Evolutionary conservation across 1,140 invertebrate genomes (phyloP).

Genomic region (Atta cephalotes): DNA sequence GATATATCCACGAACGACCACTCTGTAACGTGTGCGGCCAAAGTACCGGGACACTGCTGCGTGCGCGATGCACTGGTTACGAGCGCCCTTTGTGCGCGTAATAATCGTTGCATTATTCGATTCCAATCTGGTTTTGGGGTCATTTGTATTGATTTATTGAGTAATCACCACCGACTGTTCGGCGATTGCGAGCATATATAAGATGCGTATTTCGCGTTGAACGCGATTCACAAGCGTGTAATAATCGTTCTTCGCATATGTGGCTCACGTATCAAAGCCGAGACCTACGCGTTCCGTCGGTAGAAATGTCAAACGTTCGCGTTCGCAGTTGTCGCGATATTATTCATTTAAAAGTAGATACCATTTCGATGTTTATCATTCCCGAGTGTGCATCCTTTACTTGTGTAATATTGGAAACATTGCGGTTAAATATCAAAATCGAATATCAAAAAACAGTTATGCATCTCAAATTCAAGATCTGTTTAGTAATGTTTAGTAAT

Average conservation of each 20-base stretch:
- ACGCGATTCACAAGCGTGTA: not conserved
- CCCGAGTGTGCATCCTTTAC: not conserved
- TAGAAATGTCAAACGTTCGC: slow-evolving; percentile 43
- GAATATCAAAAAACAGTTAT: not conserved
- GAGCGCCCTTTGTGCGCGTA: slow-evolving; percentile 64
- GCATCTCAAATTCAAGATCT: not conserved
- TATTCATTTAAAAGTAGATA: slow-evolving; percentile 36
- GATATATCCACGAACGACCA: slow-evolving; percentile 30
- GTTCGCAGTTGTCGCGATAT: not conserved
- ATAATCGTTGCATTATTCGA: slow-evolving; percentile 76
- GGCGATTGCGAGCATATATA: slow-evolving; percentile 36
- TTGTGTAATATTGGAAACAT: not conserved
- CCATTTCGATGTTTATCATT: not conserved
- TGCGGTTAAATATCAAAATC: not conserved
- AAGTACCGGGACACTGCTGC: slow-evolving; percentile 4
- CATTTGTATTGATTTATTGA: slow-evolving; percentile 77
- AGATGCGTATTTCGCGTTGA: not conserved
- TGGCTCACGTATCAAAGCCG: slow-evolving; percentile 21
- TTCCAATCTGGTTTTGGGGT: slow-evolving; percentile 71
- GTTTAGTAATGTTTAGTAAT: not conserved
- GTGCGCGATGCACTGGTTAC: slow-evolving; percentile 23
- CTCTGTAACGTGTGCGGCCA: not conserved
- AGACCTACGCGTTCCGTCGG: not conserved
- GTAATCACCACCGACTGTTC: slow-evolving; percentile 26
- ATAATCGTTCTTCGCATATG: not conserved